Percentiles rank a stretch among this genome's conserved stretches.
Conservation (phyloP, 1,140 invertebrate species). For the Anadara kagoshimensis region DNA sequence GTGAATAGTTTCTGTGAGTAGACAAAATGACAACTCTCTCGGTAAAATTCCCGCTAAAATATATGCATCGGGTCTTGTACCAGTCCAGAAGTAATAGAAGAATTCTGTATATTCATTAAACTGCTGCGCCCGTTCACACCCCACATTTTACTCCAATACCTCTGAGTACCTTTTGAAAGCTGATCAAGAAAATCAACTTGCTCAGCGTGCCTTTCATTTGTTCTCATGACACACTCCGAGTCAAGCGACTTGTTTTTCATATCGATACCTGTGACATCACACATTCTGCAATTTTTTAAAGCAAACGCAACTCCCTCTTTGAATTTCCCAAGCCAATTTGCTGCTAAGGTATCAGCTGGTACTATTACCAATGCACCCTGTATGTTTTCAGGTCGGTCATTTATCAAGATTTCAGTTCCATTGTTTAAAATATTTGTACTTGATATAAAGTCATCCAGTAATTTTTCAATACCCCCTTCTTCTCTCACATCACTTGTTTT, state of each 20-base stretch:
- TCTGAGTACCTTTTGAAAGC: neutral
- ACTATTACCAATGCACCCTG: neutral
- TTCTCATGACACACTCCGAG: neutral
- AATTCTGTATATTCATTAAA: constrained; percentile 22
- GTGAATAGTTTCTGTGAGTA: neutral
- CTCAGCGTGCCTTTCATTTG: neutral
- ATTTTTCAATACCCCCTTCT: neutral
- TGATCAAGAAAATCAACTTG: constrained; percentile 8
- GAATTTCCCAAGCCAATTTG: neutral
- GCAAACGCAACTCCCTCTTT: constrained; percentile 8
- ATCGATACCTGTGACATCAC: neutral
- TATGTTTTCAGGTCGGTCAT: neutral
- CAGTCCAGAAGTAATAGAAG: constrained; percentile 6
- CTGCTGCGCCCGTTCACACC: neutral
- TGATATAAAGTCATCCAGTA: neutral
- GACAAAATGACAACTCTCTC: neutral
- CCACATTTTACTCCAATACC: constrained; percentile 9
- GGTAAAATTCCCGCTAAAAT: neutral
- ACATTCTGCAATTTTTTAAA: neutral
- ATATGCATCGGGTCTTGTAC: constrained; percentile 1
- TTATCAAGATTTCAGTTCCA: neutral
- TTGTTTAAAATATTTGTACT: neutral
- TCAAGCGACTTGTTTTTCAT: neutral
- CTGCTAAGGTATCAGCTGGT: neutral
- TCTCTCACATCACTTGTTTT: neutral